Evolutionary conservation across 2,113 vertebrate genomes (phyloP).

Genomic region (Nycticryphes semicollaris): DNA sequence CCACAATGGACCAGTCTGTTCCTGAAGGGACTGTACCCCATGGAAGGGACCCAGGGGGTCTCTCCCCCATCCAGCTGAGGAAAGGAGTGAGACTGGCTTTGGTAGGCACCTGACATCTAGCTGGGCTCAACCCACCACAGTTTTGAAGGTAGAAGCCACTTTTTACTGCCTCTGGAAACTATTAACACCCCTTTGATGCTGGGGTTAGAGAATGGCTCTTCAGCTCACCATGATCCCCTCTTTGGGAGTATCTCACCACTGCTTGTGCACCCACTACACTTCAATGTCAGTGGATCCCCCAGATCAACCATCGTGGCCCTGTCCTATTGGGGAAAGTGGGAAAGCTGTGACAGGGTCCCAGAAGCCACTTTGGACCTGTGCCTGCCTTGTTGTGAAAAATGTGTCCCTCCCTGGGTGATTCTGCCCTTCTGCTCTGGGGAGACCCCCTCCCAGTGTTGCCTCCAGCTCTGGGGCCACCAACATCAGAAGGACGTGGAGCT

Average conservation of each 20-base stretch:
- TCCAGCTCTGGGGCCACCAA: not conserved
- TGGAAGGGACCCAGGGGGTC: not conserved
- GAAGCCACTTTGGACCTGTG: accelerated
- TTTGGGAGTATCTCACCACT: not conserved
- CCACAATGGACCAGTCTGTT: not conserved
- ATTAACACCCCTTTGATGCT: too few species aligned
- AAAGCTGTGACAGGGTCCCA: accelerated
- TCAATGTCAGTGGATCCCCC: not conserved
- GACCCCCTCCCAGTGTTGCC: not conserved
- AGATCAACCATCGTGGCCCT: accelerated
- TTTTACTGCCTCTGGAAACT: not conserved
- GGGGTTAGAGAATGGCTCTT: not conserved
- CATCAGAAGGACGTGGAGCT: not conserved
- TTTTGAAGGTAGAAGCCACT: not conserved
- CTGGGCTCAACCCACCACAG: not conserved
- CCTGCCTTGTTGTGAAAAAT: not conserved
- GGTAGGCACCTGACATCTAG: not conserved
- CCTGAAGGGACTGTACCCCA: not conserved
- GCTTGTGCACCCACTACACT: accelerated
- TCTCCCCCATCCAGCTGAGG: not conserved
- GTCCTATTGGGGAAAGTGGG: accelerated
- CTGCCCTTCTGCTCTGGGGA: not conserved
- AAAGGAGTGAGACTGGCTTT: not conserved
- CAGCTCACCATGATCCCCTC: not conserved
- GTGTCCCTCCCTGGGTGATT: not conserved